Evolutionary conservation across 2,113 vertebrate genomes (phyloP).

Genomic region (Forbesichthys papilliferus): DNA sequence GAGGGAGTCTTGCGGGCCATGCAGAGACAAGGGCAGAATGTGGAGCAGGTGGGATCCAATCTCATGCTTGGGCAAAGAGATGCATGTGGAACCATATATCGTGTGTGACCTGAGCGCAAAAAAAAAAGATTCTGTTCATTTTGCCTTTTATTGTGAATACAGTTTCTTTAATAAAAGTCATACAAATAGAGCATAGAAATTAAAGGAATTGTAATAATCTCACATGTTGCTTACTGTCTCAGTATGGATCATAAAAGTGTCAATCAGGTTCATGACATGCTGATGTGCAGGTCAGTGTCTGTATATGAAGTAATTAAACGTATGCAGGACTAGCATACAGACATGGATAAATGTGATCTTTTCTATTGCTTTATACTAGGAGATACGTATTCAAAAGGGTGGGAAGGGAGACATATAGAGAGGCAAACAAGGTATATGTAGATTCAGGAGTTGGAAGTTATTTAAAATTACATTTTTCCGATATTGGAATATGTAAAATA

Average conservation of each 20-base stretch:
- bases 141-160: constrained; percentile 1
- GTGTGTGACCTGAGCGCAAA: background rate
- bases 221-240: constrained; percentile 12
- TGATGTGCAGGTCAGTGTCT: too few species aligned
- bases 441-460: too few species aligned
- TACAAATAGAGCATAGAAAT: constrained; percentile 26
- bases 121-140: background rate
- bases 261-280: background rate
- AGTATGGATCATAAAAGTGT: constrained; percentile 1
- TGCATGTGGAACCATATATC: constrained; percentile 17
- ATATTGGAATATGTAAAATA: background rate
- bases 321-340: too few species aligned
- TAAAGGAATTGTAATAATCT: constrained; percentile 12
- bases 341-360: too few species aligned
- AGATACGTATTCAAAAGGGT: too few species aligned
- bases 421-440: too few species aligned
- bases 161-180: background rate
- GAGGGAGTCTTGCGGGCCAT: constrained; percentile 92
- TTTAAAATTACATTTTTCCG: background rate
- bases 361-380: too few species aligned
- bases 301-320: too few species aligned
- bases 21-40: constrained; percentile 93
- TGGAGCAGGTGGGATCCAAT: constrained; percentile 85
- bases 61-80: constrained; percentile 10
- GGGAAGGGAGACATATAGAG: too few species aligned